Base-by-base conservation (phyloP, 2,797 vertebrate genomes). In the Antrozous pallidus region DNA sequence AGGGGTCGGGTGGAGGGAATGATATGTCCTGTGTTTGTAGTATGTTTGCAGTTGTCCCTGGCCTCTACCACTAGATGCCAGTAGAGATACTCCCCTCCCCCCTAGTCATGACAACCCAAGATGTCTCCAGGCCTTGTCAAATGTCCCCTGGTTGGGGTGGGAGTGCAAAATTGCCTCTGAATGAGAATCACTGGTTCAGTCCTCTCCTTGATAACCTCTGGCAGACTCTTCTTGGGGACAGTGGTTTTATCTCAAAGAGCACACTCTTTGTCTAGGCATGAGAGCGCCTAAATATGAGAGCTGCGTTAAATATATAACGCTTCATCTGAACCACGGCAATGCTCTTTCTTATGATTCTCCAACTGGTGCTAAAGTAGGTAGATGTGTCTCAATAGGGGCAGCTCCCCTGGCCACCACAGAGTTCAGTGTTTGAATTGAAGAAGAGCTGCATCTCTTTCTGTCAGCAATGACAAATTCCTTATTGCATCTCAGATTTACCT, bases 361-460 rank as follows among this genome's bases (percentile, higher is more conserved):
- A 69, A 8, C 17, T 49, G 20, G 28, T 67, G 42, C 47, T 85
- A 78, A 78, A 56, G 70, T 61, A 47, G 63, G 65, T 42, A 36
- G 84, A 18, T 22, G 6, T 74, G 85, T 90, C 65, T 78, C 71
- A 47, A 8, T 16, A 77, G n/a, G 42, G 58, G 13, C 58, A 65
- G 67, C 42, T 69, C 13, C 67, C 26, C 81, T 77, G 83, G 33
- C 69, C n/a, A 88, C n/a, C 78, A 45, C 3, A 58, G 42, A 96
- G 51, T 51, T 51, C 58, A 36, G 16, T 38, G 56, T 61, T 61
- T 58, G 38, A 38, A 13, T 47, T 61, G 28, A 65, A 40, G 45
- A 45, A 67, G 63, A 92, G 54, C 14, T 33, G 3, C 12, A 16
- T 77, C 6, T 82, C 36, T 71, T 8, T 58, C 20, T 42, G 9